phyloP scores from a whole-genome alignment of 2,888 invertebrate species.

The Ernsta delagoae region DNA sequence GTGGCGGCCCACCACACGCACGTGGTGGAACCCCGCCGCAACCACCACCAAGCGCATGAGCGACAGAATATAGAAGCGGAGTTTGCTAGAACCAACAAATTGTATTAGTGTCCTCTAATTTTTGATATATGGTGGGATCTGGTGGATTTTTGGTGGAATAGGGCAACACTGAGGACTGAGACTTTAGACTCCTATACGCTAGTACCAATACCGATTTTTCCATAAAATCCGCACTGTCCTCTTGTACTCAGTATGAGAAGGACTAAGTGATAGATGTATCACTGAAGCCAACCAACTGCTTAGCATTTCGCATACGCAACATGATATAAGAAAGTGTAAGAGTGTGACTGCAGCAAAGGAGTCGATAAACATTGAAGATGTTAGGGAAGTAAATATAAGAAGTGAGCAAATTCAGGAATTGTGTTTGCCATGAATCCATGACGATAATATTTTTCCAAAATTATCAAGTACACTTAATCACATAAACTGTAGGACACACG shows the following conservation, averaged over 20 bases:
- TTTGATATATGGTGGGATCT: too few relatives aligned
- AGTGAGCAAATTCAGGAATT: background rate
- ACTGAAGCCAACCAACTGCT: background rate
- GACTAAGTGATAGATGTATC: background rate
- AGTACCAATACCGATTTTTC: background rate
- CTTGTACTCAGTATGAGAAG: too few relatives aligned
- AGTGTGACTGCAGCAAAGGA: too few relatives aligned
- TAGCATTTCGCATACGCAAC: background rate
- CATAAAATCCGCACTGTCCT: background rate
- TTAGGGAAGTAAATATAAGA: too few relatives aligned
- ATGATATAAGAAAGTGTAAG: too few relatives aligned
- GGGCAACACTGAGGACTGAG: too few relatives aligned
- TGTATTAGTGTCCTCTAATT: background rate
- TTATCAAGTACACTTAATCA: background rate
- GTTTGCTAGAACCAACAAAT: constrained; percentile 74
- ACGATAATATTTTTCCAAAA: background rate
- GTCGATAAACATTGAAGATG: background rate
- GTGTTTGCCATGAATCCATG: background rate
- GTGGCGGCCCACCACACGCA: too few relatives aligned
- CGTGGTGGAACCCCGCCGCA: constrained; percentile 92
- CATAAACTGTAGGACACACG: background rate
- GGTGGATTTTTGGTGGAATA: too few relatives aligned
- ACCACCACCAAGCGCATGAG: constrained; percentile 91
- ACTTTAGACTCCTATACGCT: background rate
- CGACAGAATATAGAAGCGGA: constrained; percentile 87